Base-by-base conservation (phyloP, 1,140 invertebrate species). In the Neocloeon triangulifer region DNA sequence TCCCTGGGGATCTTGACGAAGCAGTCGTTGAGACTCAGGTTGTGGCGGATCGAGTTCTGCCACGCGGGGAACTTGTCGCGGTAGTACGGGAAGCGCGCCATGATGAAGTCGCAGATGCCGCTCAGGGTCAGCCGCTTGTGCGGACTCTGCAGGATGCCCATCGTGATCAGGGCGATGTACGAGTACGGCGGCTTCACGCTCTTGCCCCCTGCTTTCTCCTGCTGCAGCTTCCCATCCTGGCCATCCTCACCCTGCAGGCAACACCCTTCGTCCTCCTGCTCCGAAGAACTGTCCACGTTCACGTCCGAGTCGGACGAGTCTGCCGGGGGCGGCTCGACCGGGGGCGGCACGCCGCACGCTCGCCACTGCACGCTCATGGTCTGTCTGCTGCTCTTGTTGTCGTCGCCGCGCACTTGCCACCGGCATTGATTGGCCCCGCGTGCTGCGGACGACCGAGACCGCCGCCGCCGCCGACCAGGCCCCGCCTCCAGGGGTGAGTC, bases 91-190 rank as follows among this genome's bases (percentile, higher is more conserved):
- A 98, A 99, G 39, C 84, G 64, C n/a, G 77, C 79, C 74, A 94
- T 95, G 38, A 99, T 98, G 51, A 97, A 96, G 50, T 97, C 91
- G 58, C 91, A 98, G 36, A 98, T 98, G 12, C 89, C 91, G 44
- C 86, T 92, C 0, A 98, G 59, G 0, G 92, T 97, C 8, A 96
- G 57, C 46, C 92, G 89, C 58, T 94, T 94, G 44, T 92, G 79
- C 8, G 86, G 86, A n/a, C 86, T 88, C 43, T 96, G 88, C 0
- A 95, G 62, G 30, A 98, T 95, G 10, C 91, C 80, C 91, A 95
- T 96, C 0, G 91, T 94, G 41, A 96, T 97, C 1, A 96, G 60
- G 1, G 91, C 89, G 39, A 97, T 96, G 57, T 97, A 97, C 0
- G 88, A 95, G 51, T 95, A 96, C 0, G 91, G 86, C 2, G 91